Percentiles rank a stretch among this genome's conserved stretches.
These are phyloP conservation scores for Sebastes kiyomatsui DNA, from an alignment of 2,797 vertebrate genomes.

Conservation along the genomic window DNA sequence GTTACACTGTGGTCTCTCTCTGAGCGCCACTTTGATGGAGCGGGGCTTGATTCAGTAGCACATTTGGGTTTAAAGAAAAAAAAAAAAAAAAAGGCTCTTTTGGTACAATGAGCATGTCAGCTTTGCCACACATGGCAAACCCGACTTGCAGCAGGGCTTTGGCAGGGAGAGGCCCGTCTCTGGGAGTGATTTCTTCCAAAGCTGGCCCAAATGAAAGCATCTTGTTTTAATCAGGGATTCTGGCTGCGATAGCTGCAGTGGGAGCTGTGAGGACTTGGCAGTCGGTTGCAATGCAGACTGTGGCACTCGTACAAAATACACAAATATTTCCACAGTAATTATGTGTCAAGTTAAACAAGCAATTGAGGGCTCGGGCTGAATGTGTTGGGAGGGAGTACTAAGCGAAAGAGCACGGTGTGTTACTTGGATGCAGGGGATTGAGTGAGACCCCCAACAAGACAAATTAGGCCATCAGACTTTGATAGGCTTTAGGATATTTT, in stretches of 20 bases:
- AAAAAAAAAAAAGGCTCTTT: constrained; percentile 40
- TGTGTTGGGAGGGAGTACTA: constrained; percentile 69
- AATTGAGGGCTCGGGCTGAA: constrained; percentile 82
- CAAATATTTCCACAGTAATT: constrained; percentile 90
- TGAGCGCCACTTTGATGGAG: constrained; percentile 61
- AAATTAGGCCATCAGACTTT: constrained; percentile 82
- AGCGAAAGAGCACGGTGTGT: constrained; percentile 66
- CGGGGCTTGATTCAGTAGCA: constrained; percentile 73
- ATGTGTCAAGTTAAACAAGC: constrained; percentile 89
- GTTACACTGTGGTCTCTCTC: constrained; percentile 63
- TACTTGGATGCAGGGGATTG: constrained; percentile 68
- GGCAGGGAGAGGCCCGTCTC: constrained; percentile 80
- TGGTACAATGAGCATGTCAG: constrained; percentile 75
- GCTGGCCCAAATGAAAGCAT: constrained; percentile 86
- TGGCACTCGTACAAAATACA: constrained; percentile 88
- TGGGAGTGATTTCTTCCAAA: constrained; percentile 86
- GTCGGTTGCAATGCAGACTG: constrained; percentile 73
- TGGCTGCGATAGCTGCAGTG: constrained; percentile 83
- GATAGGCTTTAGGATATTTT: constrained; percentile 68
- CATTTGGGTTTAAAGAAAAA: constrained; percentile 61
- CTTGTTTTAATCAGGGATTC: constrained; percentile 88
- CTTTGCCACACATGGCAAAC: constrained; percentile 76
- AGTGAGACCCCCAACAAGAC: constrained; percentile 79
- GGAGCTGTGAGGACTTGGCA: constrained; percentile 86
- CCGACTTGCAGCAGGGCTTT: constrained; percentile 76